Evolutionary conservation across 2,797 vertebrate genomes (phyloP).

Genomic region (Anableps anableps): DNA sequence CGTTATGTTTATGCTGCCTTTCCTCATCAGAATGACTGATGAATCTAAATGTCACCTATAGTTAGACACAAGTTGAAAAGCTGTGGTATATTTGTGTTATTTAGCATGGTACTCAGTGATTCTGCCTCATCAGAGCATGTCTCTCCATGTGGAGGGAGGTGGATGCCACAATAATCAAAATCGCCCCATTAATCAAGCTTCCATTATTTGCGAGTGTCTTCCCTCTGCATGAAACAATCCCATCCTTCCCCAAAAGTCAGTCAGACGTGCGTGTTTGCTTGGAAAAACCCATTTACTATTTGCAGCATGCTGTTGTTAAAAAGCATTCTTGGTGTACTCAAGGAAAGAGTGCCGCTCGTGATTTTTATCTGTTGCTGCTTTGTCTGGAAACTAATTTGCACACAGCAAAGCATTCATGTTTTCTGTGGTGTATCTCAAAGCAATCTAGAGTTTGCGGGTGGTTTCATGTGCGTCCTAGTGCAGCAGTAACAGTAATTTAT

Average conservation of each 20-base stretch:
- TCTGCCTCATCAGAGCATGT: constrained; percentile 29
- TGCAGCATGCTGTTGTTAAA: constrained; percentile 16
- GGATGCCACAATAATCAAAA: constrained; percentile 22
- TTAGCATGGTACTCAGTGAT: constrained; percentile 18
- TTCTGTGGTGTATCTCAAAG: constrained; percentile 11
- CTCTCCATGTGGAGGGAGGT: constrained; percentile 20
- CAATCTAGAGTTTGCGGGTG: constrained; percentile 17
- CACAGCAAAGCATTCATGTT: constrained; percentile 22
- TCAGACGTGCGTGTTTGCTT: constrained; percentile 35
- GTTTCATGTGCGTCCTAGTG: constrained; percentile 21
- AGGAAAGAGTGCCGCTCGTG: constrained; percentile 1
- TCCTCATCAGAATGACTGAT: not conserved
- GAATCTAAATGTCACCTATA: constrained; percentile 4
- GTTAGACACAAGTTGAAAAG: constrained; percentile 34
- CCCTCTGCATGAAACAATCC: constrained; percentile 49
- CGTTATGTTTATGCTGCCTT: constrained; percentile 33
- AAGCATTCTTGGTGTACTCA: constrained; percentile 14
- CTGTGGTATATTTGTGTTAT: constrained; percentile 35
- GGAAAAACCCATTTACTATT: constrained; percentile 27
- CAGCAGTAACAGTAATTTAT: constrained; percentile 41
- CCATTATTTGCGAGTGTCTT: not conserved
- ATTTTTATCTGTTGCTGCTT: constrained; percentile 24
- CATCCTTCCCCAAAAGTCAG: constrained; percentile 17
- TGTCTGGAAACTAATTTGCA: constrained; percentile 43
- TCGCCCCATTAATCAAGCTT: not conserved